Percentiles rank a stretch among this genome's conserved stretches.
Conservation (phyloP, 2,113 vertebrate species). For the Cricetomys ansorgei region DNA sequence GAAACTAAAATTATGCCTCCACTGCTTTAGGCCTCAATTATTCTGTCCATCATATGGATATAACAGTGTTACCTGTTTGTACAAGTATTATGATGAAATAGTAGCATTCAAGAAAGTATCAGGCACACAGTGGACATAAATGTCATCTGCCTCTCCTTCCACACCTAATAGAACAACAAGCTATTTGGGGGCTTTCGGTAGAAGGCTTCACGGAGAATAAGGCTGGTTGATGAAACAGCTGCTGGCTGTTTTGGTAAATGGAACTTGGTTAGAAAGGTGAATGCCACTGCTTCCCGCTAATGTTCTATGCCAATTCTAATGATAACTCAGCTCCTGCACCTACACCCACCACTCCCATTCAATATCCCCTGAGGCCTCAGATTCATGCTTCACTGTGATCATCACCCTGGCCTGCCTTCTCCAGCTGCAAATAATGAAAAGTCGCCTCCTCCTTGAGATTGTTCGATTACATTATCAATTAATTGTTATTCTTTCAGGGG, state of each 20-base stretch:
- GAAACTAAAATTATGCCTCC: background rate
- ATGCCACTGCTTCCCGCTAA: constrained; percentile 84
- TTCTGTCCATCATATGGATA: background rate
- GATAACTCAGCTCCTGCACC: too few relatives aligned
- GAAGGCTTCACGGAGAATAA: background rate
- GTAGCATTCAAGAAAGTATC: fast-evolving
- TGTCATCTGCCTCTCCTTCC: background rate
- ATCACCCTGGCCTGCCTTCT: constrained; percentile 73
- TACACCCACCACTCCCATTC: background rate
- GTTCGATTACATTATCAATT: constrained; percentile 85
- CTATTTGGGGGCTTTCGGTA: background rate
- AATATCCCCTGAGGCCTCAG: constrained; percentile 82
- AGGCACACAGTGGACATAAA: background rate
- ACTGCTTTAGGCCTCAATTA: constrained; percentile 7
- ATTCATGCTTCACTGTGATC: constrained; percentile 82
- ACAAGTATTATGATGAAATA: background rate
- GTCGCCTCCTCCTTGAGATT: constrained; percentile 74
- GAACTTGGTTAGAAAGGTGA: constrained; percentile 83
- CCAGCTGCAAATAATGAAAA: constrained; percentile 82
- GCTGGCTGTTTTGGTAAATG: constrained; percentile 79
- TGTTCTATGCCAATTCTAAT: too few relatives aligned
- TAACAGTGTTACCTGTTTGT: background rate
- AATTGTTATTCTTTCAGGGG: constrained; percentile 71
- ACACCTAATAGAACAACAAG: background rate
- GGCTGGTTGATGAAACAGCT: constrained; percentile 66